phyloP scores from a whole-genome alignment of 1,140 invertebrate species.

The Pseudomyrmex cubaensis region DNA sequence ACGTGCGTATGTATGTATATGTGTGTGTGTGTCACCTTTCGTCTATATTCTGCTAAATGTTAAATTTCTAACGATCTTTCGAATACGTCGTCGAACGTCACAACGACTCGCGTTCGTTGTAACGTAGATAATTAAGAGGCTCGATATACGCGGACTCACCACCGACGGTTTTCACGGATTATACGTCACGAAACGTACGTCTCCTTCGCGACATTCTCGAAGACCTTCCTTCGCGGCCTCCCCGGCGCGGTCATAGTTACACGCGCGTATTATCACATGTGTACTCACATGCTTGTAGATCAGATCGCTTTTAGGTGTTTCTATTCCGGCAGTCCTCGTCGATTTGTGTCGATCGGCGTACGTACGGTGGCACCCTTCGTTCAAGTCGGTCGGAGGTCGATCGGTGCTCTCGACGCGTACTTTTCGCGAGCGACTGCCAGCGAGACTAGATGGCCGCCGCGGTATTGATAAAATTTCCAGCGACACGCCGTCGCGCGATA shows the following conservation, averaged over 20 bases:
- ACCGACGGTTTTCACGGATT: too few relatives aligned
- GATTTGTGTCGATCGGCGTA: slow-evolving; percentile 35
- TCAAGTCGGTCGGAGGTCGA: slow-evolving; percentile 25
- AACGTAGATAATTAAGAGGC: too few relatives aligned
- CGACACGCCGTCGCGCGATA: slow-evolving; percentile 64
- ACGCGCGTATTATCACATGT: slow-evolving; percentile 9
- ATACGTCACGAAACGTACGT: background rate
- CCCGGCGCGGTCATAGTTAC: background rate
- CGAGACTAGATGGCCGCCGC: slow-evolving; percentile 74
- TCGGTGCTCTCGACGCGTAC: slow-evolving; percentile 69
- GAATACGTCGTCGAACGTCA: too few relatives aligned
- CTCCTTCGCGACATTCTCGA: background rate
- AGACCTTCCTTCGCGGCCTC: background rate
- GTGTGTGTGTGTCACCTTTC: too few relatives aligned
- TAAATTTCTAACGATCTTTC: too few relatives aligned
- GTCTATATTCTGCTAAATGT: too few relatives aligned
- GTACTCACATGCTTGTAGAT: slow-evolving; percentile 77
- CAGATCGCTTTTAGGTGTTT: slow-evolving; percentile 54
- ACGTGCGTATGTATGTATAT: too few relatives aligned
- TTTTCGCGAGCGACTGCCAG: slow-evolving; percentile 77
- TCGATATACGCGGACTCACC: too few relatives aligned
- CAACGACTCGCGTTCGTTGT: too few relatives aligned
- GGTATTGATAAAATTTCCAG: slow-evolving; percentile 85
- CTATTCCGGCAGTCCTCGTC: slow-evolving; percentile 60
- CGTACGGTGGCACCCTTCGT: slow-evolving; percentile 45